Evolutionary conservation across 2,113 vertebrate genomes (phyloP), one percentile per base, ranked within the genome.

Genomic region (Gracilinanus agilis): DNA sequence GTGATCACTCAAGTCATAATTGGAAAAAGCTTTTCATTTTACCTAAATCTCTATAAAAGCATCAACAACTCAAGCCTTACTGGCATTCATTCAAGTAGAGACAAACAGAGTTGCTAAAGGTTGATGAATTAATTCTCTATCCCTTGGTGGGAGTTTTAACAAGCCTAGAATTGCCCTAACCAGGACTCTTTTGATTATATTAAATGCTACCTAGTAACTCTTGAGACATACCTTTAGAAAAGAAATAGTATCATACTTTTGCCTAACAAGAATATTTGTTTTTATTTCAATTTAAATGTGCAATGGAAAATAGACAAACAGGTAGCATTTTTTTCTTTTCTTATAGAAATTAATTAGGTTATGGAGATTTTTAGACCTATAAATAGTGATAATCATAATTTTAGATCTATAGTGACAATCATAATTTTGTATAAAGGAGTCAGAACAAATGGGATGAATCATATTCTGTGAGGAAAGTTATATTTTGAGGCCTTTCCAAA

Each of bases 371-470:
- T 56, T 9, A 94, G 90, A 93, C 92, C 61, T 49, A 40, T 56
- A 94, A 94, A 27, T n/a, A 49, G 49, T 49, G 49, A 49, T 49
- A 49, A 49, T 49, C 49, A 49, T 49, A 49, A 49, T 92, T 94
- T 56, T 9, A 94, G 90, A 93, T 92, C 61, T 49, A 27, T 91
- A 94, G 88, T 55, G 27, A 10, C 44, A 90, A 91, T 49, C n/a
- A 95, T 61, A 92, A 55, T 90, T 94, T 55, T 96, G 67, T 19
- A 44, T 92, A 96, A 92, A 94, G 88, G 94, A 89, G 27, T 24
- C 40, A 88, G 53, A 44, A n/a, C 24, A 92, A 61, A 25, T 58
- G 25, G 93, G 40, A 96, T 91, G 92, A 95, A 27, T 54, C 49
- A 92, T 4, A 92, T 54, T 56, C 13, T 92, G 44, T 55, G 95